These are phyloP conservation scores for Sigmodon hispidus DNA, from an alignment of 2,113 vertebrate genomes.

Conservation along the genomic window DNA sequence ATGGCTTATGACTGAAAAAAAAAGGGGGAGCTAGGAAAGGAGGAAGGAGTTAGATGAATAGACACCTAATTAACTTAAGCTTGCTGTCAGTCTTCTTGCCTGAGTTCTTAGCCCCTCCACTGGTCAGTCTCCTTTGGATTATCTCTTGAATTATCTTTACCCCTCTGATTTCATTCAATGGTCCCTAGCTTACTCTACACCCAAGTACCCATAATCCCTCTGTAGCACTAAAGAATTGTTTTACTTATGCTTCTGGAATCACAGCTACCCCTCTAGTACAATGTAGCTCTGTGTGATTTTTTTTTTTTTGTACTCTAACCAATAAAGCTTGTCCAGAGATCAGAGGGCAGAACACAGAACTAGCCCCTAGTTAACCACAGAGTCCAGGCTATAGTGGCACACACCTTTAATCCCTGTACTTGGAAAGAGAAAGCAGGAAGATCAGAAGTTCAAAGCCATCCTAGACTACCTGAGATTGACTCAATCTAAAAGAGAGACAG, in stretches of 20 bases:
- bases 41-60: background rate
- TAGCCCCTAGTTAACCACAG: too few relatives aligned
- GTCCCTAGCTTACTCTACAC: background rate
- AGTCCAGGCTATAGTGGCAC: too few relatives aligned
- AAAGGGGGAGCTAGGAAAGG: accelerated
- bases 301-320: too few relatives aligned
- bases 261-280: background rate
- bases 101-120: background rate
- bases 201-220: too few relatives aligned
- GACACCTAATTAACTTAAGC: background rate
- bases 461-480: too few relatives aligned
- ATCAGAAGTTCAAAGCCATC: too few relatives aligned
- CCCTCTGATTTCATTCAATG: background rate
- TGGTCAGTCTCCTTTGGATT: background rate
- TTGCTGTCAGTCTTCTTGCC: background rate
- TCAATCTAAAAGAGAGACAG: too few relatives aligned
- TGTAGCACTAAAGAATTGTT: background rate
- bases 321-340: too few relatives aligned
- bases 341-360: too few relatives aligned
- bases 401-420: too few relatives aligned
- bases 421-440: too few relatives aligned
- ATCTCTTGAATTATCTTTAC: background rate
- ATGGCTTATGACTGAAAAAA: background rate
- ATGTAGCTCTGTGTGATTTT: background rate
- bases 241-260: background rate